phyloP scores from a whole-genome alignment of 2,113 vertebrate species.

The Buteo buteo region DNA sequence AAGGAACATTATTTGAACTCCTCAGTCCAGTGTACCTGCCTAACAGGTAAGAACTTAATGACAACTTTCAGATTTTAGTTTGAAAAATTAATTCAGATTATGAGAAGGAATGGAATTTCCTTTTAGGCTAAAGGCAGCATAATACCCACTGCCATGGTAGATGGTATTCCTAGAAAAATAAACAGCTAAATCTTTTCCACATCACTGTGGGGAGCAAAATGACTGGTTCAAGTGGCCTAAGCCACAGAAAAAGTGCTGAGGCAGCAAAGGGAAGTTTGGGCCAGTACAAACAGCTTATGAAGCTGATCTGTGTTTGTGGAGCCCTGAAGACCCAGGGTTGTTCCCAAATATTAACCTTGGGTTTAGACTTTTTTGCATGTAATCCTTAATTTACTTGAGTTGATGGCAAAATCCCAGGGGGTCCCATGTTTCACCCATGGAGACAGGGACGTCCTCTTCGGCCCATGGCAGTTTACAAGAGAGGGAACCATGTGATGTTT shows the following conservation, averaged over 20 bases:
- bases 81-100: neutral
- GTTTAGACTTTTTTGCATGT: neutral
- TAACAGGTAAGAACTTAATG: neutral
- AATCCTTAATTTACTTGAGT: neutral
- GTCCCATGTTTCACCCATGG: neutral
- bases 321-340: neutral
- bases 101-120: neutral
- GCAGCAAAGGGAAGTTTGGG: neutral
- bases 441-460: neutral
- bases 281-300: neutral
- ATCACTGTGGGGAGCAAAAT: neutral
- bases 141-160: neutral
- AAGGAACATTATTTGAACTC: neutral
- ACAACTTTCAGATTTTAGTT: neutral
- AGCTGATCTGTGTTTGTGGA: neutral
- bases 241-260: neutral
- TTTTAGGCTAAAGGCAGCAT: neutral
- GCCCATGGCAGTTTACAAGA: neutral
- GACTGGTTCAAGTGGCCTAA: neutral
- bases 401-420: neutral
- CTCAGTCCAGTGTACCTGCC: neutral
- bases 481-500: too few species aligned
- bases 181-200: neutral
- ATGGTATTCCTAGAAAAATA: neutral
- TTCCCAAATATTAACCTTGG: neutral